A percentile compares a stretch with the other conserved stretches of the same genome.
These are phyloP conservation scores for Dioctria linearis DNA, from an alignment of 2,888 invertebrate genomes.

Conservation along the genomic window DNA sequence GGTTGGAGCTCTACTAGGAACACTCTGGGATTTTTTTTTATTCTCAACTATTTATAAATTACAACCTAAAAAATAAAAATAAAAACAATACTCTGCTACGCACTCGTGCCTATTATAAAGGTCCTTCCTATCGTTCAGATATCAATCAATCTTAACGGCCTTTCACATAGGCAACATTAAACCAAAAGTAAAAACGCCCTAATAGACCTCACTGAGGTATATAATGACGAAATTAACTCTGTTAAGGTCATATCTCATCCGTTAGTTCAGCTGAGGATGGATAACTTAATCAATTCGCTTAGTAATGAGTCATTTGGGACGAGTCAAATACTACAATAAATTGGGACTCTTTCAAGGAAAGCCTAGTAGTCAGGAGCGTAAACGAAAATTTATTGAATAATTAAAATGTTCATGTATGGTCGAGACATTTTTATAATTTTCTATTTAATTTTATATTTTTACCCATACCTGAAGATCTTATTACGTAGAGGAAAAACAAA, in stretches of 20 bases:
- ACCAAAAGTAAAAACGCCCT: slow-evolving; percentile 8
- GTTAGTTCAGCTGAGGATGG: not conserved
- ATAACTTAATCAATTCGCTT: slow-evolving; percentile 13
- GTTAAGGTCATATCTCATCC: not conserved
- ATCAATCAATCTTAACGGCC: not conserved
- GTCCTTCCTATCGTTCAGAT: not conserved
- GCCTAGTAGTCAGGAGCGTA: not conserved
- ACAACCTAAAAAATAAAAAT: no score
- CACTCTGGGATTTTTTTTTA: no score
- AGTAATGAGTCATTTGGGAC: slow-evolving; percentile 11
- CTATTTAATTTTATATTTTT: no score
- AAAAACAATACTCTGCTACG: no score
- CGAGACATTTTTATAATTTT: slow-evolving; percentile 19
- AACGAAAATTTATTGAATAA: slow-evolving; percentile 31
- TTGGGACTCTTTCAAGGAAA: not conserved
- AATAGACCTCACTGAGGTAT: slow-evolving; percentile 4
- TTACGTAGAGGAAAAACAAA: not conserved
- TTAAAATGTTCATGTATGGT: slow-evolving; percentile 9
- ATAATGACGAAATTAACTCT: slow-evolving; percentile 1
- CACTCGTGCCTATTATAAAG: no score
- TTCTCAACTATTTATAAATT: no score
- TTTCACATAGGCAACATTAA: not conserved
- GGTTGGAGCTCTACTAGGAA: no score
- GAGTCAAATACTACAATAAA: not conserved
- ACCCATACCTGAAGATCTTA: not conserved